phyloP scores from a whole-genome alignment of 2,888 invertebrate genomes.

The Dynastes grantii region DNA sequence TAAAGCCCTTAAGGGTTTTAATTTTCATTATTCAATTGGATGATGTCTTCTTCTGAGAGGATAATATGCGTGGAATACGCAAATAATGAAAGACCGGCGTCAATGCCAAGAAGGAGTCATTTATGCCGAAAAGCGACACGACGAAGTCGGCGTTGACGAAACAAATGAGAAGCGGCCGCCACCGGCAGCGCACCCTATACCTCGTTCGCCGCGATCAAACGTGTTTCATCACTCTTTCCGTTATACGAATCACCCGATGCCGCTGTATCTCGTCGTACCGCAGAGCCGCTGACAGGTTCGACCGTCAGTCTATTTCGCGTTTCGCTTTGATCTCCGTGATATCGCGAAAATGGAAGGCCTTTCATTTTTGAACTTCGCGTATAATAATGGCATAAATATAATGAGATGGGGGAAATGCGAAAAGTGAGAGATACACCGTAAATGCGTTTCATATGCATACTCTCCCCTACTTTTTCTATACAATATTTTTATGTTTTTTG shows the following conservation, averaged over 20 bases:
- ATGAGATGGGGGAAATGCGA: neutral
- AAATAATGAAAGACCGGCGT: conserved; percentile 11
- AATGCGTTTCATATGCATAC: too few relatives aligned
- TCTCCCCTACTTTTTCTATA: too few relatives aligned
- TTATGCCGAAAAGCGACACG: conserved; percentile 12
- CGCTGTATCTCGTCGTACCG: conserved; percentile 6
- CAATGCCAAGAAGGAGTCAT: conserved; percentile 8
- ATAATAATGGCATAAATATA: conserved; percentile 22
- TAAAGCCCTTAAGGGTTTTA: neutral
- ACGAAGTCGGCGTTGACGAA: conserved; percentile 19
- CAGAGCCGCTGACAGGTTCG: conserved; percentile 22
- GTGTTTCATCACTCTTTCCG: conserved; percentile 33
- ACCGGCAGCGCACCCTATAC: neutral
- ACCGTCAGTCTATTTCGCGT: neutral
- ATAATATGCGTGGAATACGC: conserved; percentile 3
- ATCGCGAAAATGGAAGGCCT: conserved; percentile 15
- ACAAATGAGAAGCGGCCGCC: conserved; percentile 19
- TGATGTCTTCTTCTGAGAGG: neutral
- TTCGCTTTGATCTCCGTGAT: conserved; percentile 29
- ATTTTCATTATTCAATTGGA: conserved; percentile 15
- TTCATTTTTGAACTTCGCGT: conserved; percentile 23
- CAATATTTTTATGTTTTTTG: too few relatives aligned
- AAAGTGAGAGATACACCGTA: too few relatives aligned
- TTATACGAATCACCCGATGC: neutral
- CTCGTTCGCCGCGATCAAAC: conserved; percentile 15